A percentile compares a stretch with the other conserved stretches of the same genome.
Evolutionary conservation across 92 coral and sea anemone genomes (phyloP).

Genomic region (Parazoanthus atlanticus): DNA sequence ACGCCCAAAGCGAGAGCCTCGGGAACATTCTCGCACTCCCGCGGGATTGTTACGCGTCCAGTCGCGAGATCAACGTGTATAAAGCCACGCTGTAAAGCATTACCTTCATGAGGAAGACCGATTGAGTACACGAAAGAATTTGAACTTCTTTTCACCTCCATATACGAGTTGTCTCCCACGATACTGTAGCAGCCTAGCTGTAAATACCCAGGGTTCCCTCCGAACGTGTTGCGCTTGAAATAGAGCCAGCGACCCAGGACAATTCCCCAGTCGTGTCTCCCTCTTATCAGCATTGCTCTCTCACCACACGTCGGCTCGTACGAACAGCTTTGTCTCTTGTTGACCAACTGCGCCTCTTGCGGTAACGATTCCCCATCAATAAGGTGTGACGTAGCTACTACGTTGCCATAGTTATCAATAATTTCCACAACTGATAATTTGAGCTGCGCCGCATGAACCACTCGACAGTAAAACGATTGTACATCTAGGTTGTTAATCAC

Average conservation of each 20-base stretch:
- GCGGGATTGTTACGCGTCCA: conserved; percentile 54
- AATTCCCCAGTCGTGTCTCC: conserved; percentile 61
- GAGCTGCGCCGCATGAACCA: conserved; percentile 52
- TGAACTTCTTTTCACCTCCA: conserved; percentile 39
- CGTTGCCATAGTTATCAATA: conserved; percentile 47
- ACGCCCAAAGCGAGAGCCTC: conserved; percentile 32
- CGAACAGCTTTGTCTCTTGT: conserved; percentile 38
- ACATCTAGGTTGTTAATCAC: conserved; percentile 5
- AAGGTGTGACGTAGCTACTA: conserved; percentile 61
- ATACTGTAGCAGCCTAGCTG: conserved; percentile 48
- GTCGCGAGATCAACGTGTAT: conserved; percentile 49
- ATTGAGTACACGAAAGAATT: conserved; percentile 27
- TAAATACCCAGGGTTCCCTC: conserved; percentile 46
- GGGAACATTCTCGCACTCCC: conserved; percentile 30
- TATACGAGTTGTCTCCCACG: conserved; percentile 42
- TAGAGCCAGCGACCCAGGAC: conserved; percentile 54
- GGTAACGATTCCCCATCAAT: conserved; percentile 56
- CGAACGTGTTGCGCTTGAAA: conserved; percentile 32
- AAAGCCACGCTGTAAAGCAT: conserved; percentile 12
- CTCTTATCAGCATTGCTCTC: conserved; percentile 59
- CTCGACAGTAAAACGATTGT: conserved; percentile 42
- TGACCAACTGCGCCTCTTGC: conserved; percentile 48
- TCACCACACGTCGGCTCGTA: conserved; percentile 55
- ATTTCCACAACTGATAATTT: conserved; percentile 53
- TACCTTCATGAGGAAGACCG: neutral